Evolutionary conservation across 2,797 vertebrate genomes (phyloP), one percentile per base, ranked within the genome.

Genomic region (Cossypha heuglini): DNA sequence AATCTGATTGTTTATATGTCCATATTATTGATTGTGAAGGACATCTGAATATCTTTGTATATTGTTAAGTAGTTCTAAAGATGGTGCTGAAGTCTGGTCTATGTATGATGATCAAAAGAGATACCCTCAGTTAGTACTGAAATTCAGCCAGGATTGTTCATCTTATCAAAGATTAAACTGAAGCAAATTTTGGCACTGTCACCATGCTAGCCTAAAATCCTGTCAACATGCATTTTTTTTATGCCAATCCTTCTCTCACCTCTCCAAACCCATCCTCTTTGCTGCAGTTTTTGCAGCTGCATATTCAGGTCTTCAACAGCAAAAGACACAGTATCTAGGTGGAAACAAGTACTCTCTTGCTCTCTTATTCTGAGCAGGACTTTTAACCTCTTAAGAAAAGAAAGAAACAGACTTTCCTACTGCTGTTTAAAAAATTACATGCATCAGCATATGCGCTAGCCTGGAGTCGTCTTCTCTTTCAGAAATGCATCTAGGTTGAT

Each of bases 81-180:
- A 69, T 48, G 72, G 42, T 95, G 31, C 35, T 78, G 57, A 55
- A 71, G 68, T 80, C 68, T 77, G 49, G 33, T 89, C 35, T 77
- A 81, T 86, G 64, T 77, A 76, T 8, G 1, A 91, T 78, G 86
- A 96, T 91, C 76, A 93, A 95, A 97, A 96, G 51, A 75, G 59
- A 94, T 69, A 92, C 51, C 6, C 26, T 43, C 55, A 96, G 89
- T 90, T 94, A 93, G 58, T 82, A 81, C 1, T 93, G 88, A 96
- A 96, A 89, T 96, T 94, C 90, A 94, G 85, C 52, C 74, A 96
- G 62, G 67, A 79, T 28, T 85, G 22, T 79, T 78, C 31, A 31
- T 93, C 89, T 93, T 94, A 84, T 58, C 58, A 69, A 88, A 91
- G 67, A 93, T 62, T 87, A 93, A 94, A 91, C 55, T 22, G 42